Percentiles rank a stretch among this genome's conserved stretches.
Conservation (phyloP, 2,113 vertebrate species). For the Cricetomys ansorgei region DNA sequence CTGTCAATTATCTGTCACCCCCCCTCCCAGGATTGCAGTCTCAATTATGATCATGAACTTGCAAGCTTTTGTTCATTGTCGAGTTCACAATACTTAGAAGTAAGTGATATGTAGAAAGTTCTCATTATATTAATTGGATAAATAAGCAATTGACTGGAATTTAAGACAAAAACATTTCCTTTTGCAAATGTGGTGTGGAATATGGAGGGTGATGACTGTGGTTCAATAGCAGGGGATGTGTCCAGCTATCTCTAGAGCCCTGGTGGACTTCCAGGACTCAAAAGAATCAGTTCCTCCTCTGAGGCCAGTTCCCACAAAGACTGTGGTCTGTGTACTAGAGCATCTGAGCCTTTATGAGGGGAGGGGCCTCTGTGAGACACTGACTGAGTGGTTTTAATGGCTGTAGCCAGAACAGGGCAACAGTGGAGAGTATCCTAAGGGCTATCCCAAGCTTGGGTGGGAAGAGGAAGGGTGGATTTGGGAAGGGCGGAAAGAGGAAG, state of each 20-base stretch:
- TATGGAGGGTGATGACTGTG: background rate
- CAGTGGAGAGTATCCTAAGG: fast-evolving
- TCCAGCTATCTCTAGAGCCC: no score
- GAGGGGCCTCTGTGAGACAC: background rate
- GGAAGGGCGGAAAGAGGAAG: background rate
- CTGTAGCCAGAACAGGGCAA: background rate
- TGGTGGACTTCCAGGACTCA: background rate
- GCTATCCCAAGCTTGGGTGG: fast-evolving
- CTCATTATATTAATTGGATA: background rate
- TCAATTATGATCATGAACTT: background rate
- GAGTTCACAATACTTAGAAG: background rate
- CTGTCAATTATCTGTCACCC: background rate
- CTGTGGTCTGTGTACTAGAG: background rate
- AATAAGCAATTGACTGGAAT: constrained; percentile 16
- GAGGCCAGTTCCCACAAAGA: background rate
- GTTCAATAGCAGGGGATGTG: background rate
- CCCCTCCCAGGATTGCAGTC: background rate
- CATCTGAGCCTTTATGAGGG: background rate
- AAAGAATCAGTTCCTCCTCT: background rate
- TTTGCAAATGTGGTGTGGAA: background rate
- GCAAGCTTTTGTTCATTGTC: background rate
- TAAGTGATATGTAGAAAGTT: background rate
- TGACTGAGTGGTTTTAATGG: background rate
- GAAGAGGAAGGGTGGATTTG: fast-evolving
- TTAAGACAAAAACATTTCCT: constrained; percentile 8